Conservation (phyloP, 2,888 invertebrate genomes). For the Cacoxenus indagator region DNA sequence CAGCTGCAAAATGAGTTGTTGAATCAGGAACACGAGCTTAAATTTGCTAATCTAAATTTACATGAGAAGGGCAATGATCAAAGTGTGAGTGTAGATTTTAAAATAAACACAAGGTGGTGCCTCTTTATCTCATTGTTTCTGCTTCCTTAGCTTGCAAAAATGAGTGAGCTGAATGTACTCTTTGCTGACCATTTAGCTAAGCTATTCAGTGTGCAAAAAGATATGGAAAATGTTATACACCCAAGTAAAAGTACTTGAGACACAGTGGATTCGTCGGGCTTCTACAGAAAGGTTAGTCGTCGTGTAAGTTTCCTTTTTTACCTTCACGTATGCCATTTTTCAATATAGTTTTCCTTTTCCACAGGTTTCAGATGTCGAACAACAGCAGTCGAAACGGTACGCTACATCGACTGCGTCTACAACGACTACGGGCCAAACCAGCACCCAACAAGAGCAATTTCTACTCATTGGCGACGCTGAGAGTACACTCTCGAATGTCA, state of each 20-base stretch:
- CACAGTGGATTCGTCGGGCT: slow-evolving; percentile 64
- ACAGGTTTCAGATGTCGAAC: slow-evolving; percentile 65
- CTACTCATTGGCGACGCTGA: slow-evolving; percentile 55
- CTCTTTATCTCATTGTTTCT: not conserved
- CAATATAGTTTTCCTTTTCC: too few species aligned
- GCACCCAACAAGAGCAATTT: not conserved
- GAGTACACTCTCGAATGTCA: slow-evolving; percentile 70
- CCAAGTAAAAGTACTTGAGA: slow-evolving; percentile 71
- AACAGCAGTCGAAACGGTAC: slow-evolving; percentile 58
- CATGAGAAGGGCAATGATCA: slow-evolving; percentile 78
- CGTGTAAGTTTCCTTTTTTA: slow-evolving; percentile 4
- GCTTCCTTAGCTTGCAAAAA: slow-evolving; percentile 61
- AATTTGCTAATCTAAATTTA: slow-evolving; percentile 71
- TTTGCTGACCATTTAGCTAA: slow-evolving; percentile 69
- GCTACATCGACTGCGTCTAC: slow-evolving; percentile 51
- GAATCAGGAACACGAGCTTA: slow-evolving; percentile 86
- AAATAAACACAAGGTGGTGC: not conserved
- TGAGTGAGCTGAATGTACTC: slow-evolving; percentile 66
- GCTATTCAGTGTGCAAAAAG: slow-evolving; percentile 69
- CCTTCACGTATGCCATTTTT: not conserved
- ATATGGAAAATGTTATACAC: slow-evolving; percentile 71
- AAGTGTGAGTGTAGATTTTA: slow-evolving; percentile 73
- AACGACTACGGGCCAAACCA: not conserved
- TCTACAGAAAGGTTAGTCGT: slow-evolving; percentile 68
- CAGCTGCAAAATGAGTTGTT: slow-evolving; percentile 85